A percentile compares a stretch with the other conserved stretches of the same genome.
phyloP scores from a whole-genome alignment of 2,888 invertebrate species.

The Catocala sponsa region DNA sequence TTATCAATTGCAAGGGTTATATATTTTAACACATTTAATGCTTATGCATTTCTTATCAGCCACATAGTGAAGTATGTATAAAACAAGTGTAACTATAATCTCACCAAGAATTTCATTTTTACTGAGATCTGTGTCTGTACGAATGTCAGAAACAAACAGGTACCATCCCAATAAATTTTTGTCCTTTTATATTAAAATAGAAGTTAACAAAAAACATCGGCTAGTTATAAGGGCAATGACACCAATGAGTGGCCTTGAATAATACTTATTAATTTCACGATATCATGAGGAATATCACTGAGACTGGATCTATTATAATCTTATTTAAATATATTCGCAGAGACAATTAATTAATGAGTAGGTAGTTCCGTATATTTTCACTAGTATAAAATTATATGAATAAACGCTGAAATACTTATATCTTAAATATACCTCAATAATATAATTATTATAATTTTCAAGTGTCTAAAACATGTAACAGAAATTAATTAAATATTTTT shows the following conservation, averaged over 20 bases:
- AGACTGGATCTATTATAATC: constrained; percentile 35
- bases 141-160: constrained; percentile 60
- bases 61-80: no score
- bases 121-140: constrained; percentile 60
- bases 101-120: constrained; percentile 71
- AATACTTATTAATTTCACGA: constrained; percentile 49
- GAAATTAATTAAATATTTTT: no score
- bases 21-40: no score
- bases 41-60: no score
- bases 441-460: no score
- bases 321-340: constrained; percentile 21
- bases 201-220: constrained; percentile 50
- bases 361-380: constrained; percentile 11
- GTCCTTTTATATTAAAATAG: constrained; percentile 63
- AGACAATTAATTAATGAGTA: constrained; percentile 14
- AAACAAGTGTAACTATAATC: constrained; percentile 18
- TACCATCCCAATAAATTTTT: constrained; percentile 40
- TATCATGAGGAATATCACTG: constrained; percentile 30
- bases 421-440: no score
- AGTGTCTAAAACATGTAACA: no score
- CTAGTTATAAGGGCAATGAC: constrained; percentile 56
- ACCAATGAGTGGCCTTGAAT: constrained; percentile 55
- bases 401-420: no score
- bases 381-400: not conserved
- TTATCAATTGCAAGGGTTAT: no score